phyloP scores from a whole-genome alignment of 1,140 invertebrate genomes.

The Drosophila ercepeae region DNA sequence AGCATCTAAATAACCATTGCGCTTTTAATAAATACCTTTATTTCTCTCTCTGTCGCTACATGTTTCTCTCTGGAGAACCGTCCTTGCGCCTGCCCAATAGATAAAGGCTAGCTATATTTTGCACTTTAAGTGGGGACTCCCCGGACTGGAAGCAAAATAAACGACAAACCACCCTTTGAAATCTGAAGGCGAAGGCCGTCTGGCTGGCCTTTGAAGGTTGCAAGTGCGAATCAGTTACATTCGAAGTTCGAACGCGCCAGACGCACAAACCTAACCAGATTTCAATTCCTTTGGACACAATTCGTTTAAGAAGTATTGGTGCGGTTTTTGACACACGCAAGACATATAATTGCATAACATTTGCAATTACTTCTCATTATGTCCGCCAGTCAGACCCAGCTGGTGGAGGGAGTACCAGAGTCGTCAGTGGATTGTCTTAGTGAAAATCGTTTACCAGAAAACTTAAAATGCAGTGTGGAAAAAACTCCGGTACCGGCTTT shows the following conservation, averaged over 20 bases:
- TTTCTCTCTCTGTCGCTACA: not conserved
- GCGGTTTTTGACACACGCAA: not conserved
- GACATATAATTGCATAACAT: constrained; percentile 47
- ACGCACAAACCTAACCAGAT: constrained; percentile 31
- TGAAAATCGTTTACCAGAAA: constrained; percentile 76
- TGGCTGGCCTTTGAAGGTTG: constrained; percentile 32
- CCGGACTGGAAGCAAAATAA: constrained; percentile 1
- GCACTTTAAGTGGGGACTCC: constrained; percentile 29
- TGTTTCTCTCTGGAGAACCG: constrained; percentile 13
- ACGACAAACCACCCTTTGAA: constrained; percentile 24
- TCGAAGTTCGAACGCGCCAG: constrained; percentile 55
- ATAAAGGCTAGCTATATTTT: constrained; percentile 72
- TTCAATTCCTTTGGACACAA: not conserved
- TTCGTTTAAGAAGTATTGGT: not conserved
- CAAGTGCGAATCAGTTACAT: constrained; percentile 61
- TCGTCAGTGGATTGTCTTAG: constrained; percentile 68
- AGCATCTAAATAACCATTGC: too few species aligned
- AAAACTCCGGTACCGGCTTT: constrained; percentile 30
- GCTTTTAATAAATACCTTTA: not conserved
- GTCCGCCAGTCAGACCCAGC: constrained; percentile 46
- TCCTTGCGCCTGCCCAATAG: constrained; percentile 43
- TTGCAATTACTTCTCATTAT: constrained; percentile 52
- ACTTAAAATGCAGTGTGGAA: constrained; percentile 75
- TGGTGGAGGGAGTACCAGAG: constrained; percentile 16
- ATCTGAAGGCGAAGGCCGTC: constrained; percentile 33